Base-by-base conservation (phyloP, 2,797 vertebrate genomes). In the Sebastiscus albofasciatus region DNA sequence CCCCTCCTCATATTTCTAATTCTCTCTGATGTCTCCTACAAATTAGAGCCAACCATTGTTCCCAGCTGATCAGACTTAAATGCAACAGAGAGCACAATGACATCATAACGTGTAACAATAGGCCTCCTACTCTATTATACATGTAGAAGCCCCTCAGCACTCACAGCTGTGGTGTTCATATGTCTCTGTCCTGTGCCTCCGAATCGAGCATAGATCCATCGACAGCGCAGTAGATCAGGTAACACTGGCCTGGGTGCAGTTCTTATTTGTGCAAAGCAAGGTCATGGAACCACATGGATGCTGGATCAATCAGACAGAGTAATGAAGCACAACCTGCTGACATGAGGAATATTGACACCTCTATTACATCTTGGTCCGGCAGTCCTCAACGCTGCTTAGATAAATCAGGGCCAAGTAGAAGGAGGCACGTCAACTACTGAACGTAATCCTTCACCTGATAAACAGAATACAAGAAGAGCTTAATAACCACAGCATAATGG, bases 301-400 rank as follows among this genome's bases (percentile, higher is more conserved):
- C 62, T 72, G 77, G 90, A 95, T 94, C 93, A 93, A 93, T 94
- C 91, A 93, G 84, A 82, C 81, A 83, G 89, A 93, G 90, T 89
- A 92, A 93, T 93, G 92, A 94, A 90, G 86, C 88, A 82, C 83
- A 91, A 90, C 87, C 78, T 86, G 91, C 92, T 94, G 93, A 93
- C 92, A 85, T 90, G 91, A 92, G 67, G 67, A 89, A 93, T 92
- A 90, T 78, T 78, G 90, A 91, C 89, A 93, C 90, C 85, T 65
- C 80, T 81, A 82, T 91, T 90, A 90, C 83, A 85, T 89, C 86
- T 87, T 75, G 87, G 81, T 89, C 83, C 64, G 68, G 74, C 82
- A 81, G 81, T 83, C 82, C 75, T 82, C 82, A 85, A 59, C 75
- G 5, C 55, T 36, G 61, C 71, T 85, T 79, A 83, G 81, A 90